phyloP scores from a whole-genome alignment of 2,888 invertebrate species.

The Pelosia muscerda region DNA sequence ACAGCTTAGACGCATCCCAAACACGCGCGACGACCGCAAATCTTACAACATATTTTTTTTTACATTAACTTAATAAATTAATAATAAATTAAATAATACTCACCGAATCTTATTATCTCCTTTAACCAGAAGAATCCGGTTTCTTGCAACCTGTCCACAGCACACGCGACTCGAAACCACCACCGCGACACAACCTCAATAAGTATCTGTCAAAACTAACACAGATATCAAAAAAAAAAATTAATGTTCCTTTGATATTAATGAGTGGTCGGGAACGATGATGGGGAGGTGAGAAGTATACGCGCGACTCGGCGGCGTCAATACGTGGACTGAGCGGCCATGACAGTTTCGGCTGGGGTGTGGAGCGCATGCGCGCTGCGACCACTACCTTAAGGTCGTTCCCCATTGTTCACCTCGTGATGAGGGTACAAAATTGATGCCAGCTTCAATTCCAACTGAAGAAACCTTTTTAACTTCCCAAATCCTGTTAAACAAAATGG shows the following conservation, averaged over 20 bases:
- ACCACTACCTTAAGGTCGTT: constrained; percentile 70
- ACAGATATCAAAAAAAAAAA: constrained; percentile 44
- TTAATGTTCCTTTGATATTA: constrained; percentile 40
- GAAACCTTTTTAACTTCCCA: constrained; percentile 66
- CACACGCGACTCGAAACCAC: constrained; percentile 49
- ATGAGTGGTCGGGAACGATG: constrained; percentile 38
- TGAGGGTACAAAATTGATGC: constrained; percentile 58
- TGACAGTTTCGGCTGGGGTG: constrained; percentile 77
- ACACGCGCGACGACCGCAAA: constrained; percentile 39
- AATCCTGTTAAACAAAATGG: constrained; percentile 53
- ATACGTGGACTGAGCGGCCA: constrained; percentile 83
- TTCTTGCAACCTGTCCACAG: constrained; percentile 36
- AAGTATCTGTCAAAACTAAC: constrained; percentile 52
- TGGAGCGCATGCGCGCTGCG: constrained; percentile 72
- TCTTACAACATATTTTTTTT: constrained; percentile 27
- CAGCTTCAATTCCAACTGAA: constrained; percentile 57
- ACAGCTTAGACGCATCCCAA: constrained; percentile 31
- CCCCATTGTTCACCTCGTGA: constrained; percentile 74
- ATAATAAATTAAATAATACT: constrained; percentile 60
- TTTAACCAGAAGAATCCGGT: constrained; percentile 69
- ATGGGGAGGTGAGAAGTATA: constrained; percentile 44
- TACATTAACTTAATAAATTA: constrained; percentile 24
- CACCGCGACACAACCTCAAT: constrained; percentile 33
- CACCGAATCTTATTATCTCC: constrained; percentile 64
- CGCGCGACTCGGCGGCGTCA: constrained; percentile 73